Conservation (phyloP, 2,888 invertebrate species). For the Psococerastis gibbosa region DNA sequence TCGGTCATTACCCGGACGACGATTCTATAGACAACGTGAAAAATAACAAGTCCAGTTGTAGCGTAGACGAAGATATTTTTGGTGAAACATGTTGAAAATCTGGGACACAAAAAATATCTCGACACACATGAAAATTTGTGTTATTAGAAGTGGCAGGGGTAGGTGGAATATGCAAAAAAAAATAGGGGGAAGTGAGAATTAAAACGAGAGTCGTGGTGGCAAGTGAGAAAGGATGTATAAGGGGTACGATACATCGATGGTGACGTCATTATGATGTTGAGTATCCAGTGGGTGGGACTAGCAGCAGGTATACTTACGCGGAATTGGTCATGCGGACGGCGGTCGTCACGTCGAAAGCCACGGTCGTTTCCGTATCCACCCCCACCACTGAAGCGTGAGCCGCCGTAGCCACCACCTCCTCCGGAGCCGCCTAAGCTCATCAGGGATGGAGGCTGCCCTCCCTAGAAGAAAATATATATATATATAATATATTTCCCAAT, state of each 20-base stretch:
- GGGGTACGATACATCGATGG: no score
- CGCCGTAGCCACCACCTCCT: not conserved
- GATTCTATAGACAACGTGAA: conserved; percentile 8
- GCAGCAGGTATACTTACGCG: not conserved
- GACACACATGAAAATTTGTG: no score
- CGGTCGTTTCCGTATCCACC: not conserved
- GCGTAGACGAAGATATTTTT: not conserved
- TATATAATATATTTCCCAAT: not conserved
- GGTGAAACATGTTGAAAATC: no score
- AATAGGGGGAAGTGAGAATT: no score
- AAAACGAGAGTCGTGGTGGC: no score
- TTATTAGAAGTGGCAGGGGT: no score
- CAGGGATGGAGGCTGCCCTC: conserved; percentile 1
- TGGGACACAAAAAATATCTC: no score
- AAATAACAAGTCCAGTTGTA: conserved; percentile 2
- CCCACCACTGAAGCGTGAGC: not conserved
- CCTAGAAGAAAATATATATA: not conserved
- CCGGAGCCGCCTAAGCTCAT: not conserved
- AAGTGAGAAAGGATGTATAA: no score
- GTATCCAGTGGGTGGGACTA: not conserved
- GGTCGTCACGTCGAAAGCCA: conserved; percentile 2
- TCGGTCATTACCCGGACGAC: conserved; percentile 7
- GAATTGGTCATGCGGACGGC: conserved; percentile 2
- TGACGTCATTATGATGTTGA: no score
- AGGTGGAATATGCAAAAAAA: no score